Conservation (phyloP, 2,113 vertebrate genomes). For the Vireo altiloquus region DNA sequence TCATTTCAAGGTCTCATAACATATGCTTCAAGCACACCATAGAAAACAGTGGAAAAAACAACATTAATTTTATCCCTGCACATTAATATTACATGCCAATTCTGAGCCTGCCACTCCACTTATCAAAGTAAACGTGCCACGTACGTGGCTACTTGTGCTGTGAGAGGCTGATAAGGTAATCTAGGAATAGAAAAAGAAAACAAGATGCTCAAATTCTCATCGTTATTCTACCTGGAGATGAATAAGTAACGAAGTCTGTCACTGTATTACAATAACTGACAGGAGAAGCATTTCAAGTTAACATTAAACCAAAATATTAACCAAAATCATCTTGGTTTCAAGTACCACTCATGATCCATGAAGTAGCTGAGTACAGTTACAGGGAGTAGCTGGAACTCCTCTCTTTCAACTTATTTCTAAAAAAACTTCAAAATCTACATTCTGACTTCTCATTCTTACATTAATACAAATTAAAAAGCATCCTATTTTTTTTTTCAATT, state of each 20-base stretch:
- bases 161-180: neutral
- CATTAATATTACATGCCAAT: neutral
- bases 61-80: neutral
- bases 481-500: neutral
- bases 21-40: neutral
- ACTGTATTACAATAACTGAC: neutral
- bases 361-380: neutral
- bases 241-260: neutral
- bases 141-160: neutral
- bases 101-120: neutral
- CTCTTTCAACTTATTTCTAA: neutral
- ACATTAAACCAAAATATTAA: neutral
- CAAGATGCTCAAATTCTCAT: neutral
- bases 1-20: neutral
- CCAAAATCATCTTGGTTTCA: neutral
- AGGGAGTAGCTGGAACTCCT: neutral
- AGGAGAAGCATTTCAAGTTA: neutral
- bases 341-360: neutral
- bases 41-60: neutral
- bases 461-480: neutral
- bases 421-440: neutral
- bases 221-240: neutral
- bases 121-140: accelerated
- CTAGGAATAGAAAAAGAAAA: neutral
- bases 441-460: neutral